Conservation (phyloP, 2,113 vertebrate genomes). For the Ammodramus savannarum region DNA sequence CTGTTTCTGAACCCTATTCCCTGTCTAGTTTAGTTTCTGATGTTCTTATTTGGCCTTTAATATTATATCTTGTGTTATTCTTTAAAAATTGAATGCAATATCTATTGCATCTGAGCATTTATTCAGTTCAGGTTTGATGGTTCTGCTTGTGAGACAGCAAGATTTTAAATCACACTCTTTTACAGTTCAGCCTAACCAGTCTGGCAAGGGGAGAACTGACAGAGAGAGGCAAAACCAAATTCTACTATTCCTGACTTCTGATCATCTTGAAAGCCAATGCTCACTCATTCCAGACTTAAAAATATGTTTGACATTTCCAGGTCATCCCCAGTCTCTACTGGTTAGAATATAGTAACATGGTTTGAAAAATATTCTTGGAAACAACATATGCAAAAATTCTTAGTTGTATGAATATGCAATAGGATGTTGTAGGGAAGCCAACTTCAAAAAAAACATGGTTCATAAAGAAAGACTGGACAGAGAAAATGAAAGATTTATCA, state of each 20-base stretch:
- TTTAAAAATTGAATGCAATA: background rate
- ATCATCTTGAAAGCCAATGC: background rate
- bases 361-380: background rate
- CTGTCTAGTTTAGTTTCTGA: background rate
- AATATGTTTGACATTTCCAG: slow-evolving; percentile 6
- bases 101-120: background rate
- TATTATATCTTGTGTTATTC: background rate
- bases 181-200: background rate
- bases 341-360: background rate
- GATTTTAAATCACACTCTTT: background rate
- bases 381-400: background rate
- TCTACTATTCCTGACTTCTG: background rate
- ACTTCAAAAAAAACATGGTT: background rate
- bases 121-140: background rate
- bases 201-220: background rate
- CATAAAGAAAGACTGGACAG: background rate
- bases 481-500: background rate
- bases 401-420: background rate
- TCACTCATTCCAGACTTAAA: background rate
- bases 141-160: background rate
- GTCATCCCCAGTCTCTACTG: background rate
- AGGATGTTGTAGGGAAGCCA: background rate
- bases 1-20: background rate
- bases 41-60: background rate
- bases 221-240: background rate